A percentile compares a stretch with the other conserved stretches of the same genome.
phyloP scores from a whole-genome alignment of 2,113 vertebrate species.

The Laticauda laticaudata region DNA sequence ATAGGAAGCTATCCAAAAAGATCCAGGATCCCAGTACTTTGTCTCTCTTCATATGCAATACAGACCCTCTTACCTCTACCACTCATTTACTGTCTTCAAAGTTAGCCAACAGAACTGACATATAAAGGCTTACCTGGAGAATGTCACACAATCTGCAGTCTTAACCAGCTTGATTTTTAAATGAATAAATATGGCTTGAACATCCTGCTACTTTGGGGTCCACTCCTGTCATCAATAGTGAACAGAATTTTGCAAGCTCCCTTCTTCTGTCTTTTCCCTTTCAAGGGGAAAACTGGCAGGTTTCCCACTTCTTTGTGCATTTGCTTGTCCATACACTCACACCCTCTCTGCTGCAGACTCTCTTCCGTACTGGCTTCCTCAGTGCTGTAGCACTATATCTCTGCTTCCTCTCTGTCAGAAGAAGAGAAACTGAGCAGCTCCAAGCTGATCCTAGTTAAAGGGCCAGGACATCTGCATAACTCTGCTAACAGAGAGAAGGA shows the following conservation, averaged over 20 bases:
- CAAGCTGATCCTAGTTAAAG: conserved; percentile 70
- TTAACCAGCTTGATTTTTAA: neutral
- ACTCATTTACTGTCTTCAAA: neutral
- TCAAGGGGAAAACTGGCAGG: conserved; percentile 8
- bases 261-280: neutral
- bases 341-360: conserved; percentile 38
- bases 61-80: neutral
- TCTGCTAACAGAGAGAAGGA: neutral
- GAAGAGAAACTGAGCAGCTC: conserved; percentile 50
- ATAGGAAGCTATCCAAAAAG: neutral
- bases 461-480: conserved; percentile 47
- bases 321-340: neutral
- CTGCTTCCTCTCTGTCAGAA: conserved; percentile 61
- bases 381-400: conserved; percentile 59
- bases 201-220: neutral
- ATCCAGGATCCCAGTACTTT: neutral
- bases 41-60: rapidly evolving
- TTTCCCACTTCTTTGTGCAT: conserved; percentile 7
- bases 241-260: neutral
- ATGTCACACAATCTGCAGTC: conserved; percentile 46
- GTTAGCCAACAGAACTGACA: neutral
- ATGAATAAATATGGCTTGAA: neutral
- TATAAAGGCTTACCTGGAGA: conserved; percentile 51
- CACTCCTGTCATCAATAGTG: neutral
- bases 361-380: conserved; percentile 58